Base-by-base conservation (phyloP, 2,113 vertebrate species). In the Myiozetetes cayanensis region DNA sequence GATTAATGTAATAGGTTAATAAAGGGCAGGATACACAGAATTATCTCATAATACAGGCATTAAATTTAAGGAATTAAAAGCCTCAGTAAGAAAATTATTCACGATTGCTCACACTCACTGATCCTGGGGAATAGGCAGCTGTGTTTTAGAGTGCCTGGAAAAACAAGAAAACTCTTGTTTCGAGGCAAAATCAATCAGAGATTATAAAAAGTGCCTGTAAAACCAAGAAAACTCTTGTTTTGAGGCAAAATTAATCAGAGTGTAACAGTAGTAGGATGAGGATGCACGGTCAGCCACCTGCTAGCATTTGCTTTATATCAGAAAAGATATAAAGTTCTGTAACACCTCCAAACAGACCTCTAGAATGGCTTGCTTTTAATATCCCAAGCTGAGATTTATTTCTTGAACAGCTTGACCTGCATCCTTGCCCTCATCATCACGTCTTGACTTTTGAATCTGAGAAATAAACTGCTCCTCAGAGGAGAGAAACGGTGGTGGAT, bases 1-100 rank as follows among this genome's bases (percentile, higher is more conserved):
- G 93, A 96, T 96, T 95, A 95, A 97, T 96, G 46, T 62, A 85
- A 71, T 53, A 87, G 63, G 83, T 93, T 96, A 97, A 96, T 93
- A 95, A 96, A 96, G 94, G 77, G 80, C 92, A 97, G 49, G 47
- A 90, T 73, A 85, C 89, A 90, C 89, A 89, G 49, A 83, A 78
- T 87, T 75, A 87, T 84, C 46, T 93, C 50, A 80, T 93, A 84
- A 79, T 66, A 89, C 82, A 31, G 55, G 8, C 55, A 93, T 46
- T 82, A 91, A 71, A 73, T 91, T 53, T 79, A 92, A 92, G 53
- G 56, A 91, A 94, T 87, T 93, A 91, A 89, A 91, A 88, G 47
- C 53, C 28, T 92, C 91, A 62, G 35, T 85, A 87, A 94, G 52
- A 70, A 92, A 96, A 92, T 89, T 78, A 76, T 82, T 85, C 66